A percentile compares a stretch with the other conserved stretches of the same genome.
These are phyloP conservation scores for Amyelois transitella DNA, from an alignment of 1,140 invertebrate species.

Conservation along the genomic window DNA sequence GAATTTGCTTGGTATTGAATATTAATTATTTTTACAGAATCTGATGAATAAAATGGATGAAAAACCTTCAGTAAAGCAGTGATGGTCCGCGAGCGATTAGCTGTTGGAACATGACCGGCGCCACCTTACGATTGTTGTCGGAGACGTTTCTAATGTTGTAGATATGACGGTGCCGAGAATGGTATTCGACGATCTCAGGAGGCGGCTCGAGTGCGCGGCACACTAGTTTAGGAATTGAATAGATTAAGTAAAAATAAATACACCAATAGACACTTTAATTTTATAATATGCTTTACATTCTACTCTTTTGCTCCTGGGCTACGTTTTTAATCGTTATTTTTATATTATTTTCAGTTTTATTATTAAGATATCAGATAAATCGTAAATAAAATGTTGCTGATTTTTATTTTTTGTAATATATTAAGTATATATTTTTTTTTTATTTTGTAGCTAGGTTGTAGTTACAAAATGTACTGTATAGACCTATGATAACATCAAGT, in stretches of 20 bases:
- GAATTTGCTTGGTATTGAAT: too few relatives aligned
- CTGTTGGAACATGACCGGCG: background rate
- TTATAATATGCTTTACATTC: slow-evolving; percentile 56
- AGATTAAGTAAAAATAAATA: slow-evolving; percentile 64
- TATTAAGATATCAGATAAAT: slow-evolving; percentile 41
- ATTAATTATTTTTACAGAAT: background rate
- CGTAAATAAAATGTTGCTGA: slow-evolving; percentile 43
- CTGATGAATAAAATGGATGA: background rate
- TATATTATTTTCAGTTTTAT: slow-evolving; percentile 40
- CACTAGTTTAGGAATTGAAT: slow-evolving; percentile 70
- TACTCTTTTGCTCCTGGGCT: slow-evolving; percentile 51
- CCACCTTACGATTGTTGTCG: background rate
- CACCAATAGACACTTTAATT: slow-evolving; percentile 60
- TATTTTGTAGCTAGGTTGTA: slow-evolving; percentile 39
- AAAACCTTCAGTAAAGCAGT: background rate
- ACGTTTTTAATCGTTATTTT: slow-evolving; percentile 52
- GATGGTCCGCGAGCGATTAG: background rate
- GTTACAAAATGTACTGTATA: slow-evolving; percentile 24
- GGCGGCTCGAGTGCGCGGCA: slow-evolving; percentile 27
- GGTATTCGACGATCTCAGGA: slow-evolving; percentile 1
- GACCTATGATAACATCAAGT: slow-evolving; percentile 26
- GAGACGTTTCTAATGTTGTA: too few relatives aligned
- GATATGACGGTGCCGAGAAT: slow-evolving; percentile 19
- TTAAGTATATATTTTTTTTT: slow-evolving; percentile 52
- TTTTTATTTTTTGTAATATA: slow-evolving; percentile 49